Percentiles rank a stretch among this genome's conserved stretches.
Conservation (phyloP, 2,113 vertebrate genomes). For the Rhinichthys klamathensis region DNA sequence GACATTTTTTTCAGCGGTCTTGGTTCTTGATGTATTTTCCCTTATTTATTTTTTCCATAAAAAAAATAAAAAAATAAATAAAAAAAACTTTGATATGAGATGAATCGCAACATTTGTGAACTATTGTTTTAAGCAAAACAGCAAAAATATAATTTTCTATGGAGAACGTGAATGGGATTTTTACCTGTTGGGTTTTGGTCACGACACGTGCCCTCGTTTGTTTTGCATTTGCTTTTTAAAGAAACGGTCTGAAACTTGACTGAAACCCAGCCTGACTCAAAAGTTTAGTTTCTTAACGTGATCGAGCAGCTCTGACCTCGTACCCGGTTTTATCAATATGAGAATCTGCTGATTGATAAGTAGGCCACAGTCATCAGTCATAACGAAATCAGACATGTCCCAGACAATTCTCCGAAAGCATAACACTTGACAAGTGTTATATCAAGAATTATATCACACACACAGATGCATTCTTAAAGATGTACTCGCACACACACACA, state of each 20-base stretch:
- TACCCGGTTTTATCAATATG: slow-evolving; percentile 8
- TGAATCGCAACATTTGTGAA: neutral
- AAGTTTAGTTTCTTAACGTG: slow-evolving; percentile 9
- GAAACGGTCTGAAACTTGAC: neutral
- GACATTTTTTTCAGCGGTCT: neutral
- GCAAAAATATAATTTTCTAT: neutral
- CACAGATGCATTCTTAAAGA: neutral
- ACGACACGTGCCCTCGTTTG: neutral
- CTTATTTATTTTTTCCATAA: neutral
- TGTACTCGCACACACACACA: neutral
- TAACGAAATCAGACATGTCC: slow-evolving; percentile 26
- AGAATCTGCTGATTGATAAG: slow-evolving; percentile 47
- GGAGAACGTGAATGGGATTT: neutral
- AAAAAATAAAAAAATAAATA: too few relatives aligned
- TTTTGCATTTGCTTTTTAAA: slow-evolving; percentile 1
- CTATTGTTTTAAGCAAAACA: neutral
- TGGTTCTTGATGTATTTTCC: neutral
- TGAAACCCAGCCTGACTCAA: neutral
- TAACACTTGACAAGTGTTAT: slow-evolving; percentile 26
- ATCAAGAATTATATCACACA: slow-evolving; percentile 41
- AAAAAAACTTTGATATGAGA: neutral
- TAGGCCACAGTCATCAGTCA: slow-evolving; percentile 51
- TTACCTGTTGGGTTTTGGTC: neutral
- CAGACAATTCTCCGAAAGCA: slow-evolving; percentile 46
- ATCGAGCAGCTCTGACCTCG: neutral